Evolutionary conservation across 2,113 vertebrate genomes (phyloP).

Genomic region (Cheilinus undulatus): DNA sequence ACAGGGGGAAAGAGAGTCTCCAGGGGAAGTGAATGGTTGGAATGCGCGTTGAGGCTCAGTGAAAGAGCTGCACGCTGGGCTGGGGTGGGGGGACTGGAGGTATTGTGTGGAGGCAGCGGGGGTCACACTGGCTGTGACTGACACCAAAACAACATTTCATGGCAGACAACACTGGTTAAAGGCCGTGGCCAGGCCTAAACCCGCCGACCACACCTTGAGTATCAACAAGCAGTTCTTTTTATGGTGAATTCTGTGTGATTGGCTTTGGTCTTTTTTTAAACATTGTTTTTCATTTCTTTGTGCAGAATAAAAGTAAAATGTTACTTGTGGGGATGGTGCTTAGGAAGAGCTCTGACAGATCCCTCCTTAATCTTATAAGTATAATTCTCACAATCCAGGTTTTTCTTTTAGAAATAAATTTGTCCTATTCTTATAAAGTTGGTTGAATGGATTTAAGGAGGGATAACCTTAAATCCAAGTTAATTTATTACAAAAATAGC

Average conservation of each 20-base stretch:
- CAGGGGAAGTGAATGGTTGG: conserved; percentile 80
- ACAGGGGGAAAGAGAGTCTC: conserved; percentile 68
- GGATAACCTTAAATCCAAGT: not conserved
- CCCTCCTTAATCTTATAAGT: not conserved
- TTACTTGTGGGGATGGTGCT: not conserved
- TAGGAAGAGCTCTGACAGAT: not conserved
- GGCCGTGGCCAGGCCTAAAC: conserved; percentile 52
- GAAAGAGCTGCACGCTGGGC: conserved; percentile 79
- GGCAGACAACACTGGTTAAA: conserved; percentile 75
- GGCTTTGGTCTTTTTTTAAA: conserved; percentile 1
- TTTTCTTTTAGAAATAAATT: not conserved
- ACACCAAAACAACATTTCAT: conserved; percentile 83
- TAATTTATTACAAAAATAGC: conserved; percentile 15
- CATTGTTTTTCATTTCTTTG: not conserved
- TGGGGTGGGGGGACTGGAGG: conserved; percentile 69
- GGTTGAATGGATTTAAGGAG: not conserved
- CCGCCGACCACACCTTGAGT: conserved; percentile 63
- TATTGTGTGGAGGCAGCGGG: conserved; percentile 80
- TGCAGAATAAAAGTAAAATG: not conserved
- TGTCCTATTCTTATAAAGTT: not conserved
- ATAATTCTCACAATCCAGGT: not conserved
- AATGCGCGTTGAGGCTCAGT: conserved; percentile 75
- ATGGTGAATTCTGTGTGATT: conserved; percentile 38
- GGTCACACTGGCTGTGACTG: conserved; percentile 80
- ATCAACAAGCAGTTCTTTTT: conserved; percentile 46